Evolutionary conservation across 1,140 invertebrate species (phyloP), one percentile per base, ranked within the genome.

Genomic region (Lutraria rhynchaena): DNA sequence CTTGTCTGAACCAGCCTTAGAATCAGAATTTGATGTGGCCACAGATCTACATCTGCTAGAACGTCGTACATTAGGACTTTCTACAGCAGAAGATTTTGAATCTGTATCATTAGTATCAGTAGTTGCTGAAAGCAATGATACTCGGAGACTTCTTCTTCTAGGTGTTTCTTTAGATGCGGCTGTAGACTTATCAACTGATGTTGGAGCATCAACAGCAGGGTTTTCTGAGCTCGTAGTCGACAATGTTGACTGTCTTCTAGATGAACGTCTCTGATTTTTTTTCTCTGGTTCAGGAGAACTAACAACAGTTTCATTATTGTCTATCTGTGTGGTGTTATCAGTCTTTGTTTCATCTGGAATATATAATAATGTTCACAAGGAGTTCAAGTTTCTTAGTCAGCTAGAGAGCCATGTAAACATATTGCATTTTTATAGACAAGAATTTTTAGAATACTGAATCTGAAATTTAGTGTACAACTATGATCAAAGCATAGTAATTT

Each of bases 271-370:
- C n/a, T 27, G 31, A 55, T 9, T 11, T 65, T 2, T 44, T n/a
- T 70, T 70, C 19, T 3, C 33, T 37, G n/a, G 22, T 31, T 37
- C 33, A 51, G 67, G 67, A 5, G 69, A 33, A 5, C 19, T 27
- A 13, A 57, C 19, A 11, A 57, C 31, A 24, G 49, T 71, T n/a
- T 55, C 51, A 17, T 71, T 51, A 35, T 51, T 71, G 13, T 71
- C 24, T 71, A 27, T 31, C 1, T 17, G 53, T 1, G 9, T 31
- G 1, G 69, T 71, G 15, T 22, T 29, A 29, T 67, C 44, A 17
- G 49, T 15, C 15, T 22, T 9, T 13, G 67, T 70, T 5, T 31
- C n/a, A 53, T 70, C 67, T 70, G 49, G 1, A 35, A 53, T 51
- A 70, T 37, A 11, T 3, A 37, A 63, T 22, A 55, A 22, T 27